These are phyloP conservation scores for Lissonota sp. DNA, from an alignment of 2,888 invertebrate species.

Conservation along the genomic window DNA sequence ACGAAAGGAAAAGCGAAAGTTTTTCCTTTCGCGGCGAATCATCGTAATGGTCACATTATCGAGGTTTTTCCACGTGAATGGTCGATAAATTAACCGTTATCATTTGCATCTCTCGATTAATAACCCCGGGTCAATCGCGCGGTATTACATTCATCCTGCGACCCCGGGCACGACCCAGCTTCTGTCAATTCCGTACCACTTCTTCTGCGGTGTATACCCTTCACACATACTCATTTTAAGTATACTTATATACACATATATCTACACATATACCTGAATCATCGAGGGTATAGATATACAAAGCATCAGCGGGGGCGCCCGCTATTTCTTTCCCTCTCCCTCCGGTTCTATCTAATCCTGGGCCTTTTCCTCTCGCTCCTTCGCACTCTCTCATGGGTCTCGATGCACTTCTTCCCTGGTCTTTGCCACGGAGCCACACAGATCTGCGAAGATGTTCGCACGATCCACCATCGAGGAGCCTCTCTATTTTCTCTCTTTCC, in stretches of 20 bases:
- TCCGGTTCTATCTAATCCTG: conserved; percentile 2
- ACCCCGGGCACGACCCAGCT: conserved; percentile 65
- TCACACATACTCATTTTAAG: conserved; percentile 6
- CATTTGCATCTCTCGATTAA: conserved; percentile 66
- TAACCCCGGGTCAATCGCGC: conserved; percentile 60
- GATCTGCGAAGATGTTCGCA: conserved; percentile 64
- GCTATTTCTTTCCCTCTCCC: conserved; percentile 70
- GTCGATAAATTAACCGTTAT: conserved; percentile 68
- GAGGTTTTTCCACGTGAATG: conserved; percentile 51
- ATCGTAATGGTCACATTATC: conserved; percentile 20
- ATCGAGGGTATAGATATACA: background rate
- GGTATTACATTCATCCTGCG: conserved; percentile 61
- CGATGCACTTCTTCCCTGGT: conserved; percentile 57
- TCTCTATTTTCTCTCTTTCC: conserved; percentile 11
- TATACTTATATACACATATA: conserved; percentile 9
- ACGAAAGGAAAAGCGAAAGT: no score
- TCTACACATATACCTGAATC: conserved; percentile 11
- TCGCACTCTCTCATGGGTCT: conserved; percentile 32
- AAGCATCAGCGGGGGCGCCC: conserved; percentile 28
- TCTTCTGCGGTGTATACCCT: conserved; percentile 1
- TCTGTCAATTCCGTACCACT: conserved; percentile 67
- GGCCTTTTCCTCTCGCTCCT: conserved; percentile 39
- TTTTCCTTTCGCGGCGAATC: conserved; percentile 23
- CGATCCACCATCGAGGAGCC: conserved; percentile 50
- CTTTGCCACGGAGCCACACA: conserved; percentile 26